Percentiles rank a stretch among this genome's conserved stretches.
Conservation (phyloP, 2,888 invertebrate species). For the Drosophila acutilabella region DNA sequence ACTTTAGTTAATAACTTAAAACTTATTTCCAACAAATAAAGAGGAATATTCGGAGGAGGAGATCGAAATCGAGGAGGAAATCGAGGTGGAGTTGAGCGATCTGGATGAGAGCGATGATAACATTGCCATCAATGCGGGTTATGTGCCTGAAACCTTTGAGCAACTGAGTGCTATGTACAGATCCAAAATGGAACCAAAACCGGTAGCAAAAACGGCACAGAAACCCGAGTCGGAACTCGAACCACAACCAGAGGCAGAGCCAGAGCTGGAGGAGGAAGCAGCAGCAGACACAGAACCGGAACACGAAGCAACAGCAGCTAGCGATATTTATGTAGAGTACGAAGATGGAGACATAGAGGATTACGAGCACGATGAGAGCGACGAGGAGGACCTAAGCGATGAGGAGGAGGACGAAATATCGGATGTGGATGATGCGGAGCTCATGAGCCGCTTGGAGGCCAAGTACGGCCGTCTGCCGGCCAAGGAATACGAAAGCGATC, state of each 20-base stretch:
- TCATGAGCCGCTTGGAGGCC: slow-evolving; percentile 89
- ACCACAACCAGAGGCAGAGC: not conserved
- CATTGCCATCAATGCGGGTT: slow-evolving; percentile 80
- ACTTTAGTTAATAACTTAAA: slow-evolving; percentile 27
- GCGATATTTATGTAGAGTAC: slow-evolving; percentile 72
- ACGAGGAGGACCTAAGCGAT: slow-evolving; percentile 75
- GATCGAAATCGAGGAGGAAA: slow-evolving; percentile 81
- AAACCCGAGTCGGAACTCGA: slow-evolving; percentile 14
- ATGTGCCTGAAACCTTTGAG: slow-evolving; percentile 82
- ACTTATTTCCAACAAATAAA: slow-evolving; percentile 38
- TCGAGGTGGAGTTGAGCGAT: slow-evolving; percentile 76
- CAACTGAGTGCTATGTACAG: slow-evolving; percentile 81
- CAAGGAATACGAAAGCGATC: slow-evolving; percentile 86
- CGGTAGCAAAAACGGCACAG: slow-evolving; percentile 2
- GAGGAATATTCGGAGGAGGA: slow-evolving; percentile 82
- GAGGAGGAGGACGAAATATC: slow-evolving; percentile 86
- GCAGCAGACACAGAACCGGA: slow-evolving; percentile 19
- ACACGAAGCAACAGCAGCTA: slow-evolving; percentile 12
- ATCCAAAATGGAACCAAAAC: slow-evolving; percentile 44
- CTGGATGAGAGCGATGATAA: slow-evolving; percentile 83
- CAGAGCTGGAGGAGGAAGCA: slow-evolving; percentile 4
- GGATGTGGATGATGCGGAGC: slow-evolving; percentile 89
- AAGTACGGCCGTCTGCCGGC: slow-evolving; percentile 90
- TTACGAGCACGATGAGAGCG: slow-evolving; percentile 56
- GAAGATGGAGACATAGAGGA: slow-evolving; percentile 65